Evolutionary conservation across 2,113 vertebrate genomes (phyloP), one percentile per base, ranked within the genome.

Genomic region (Probosciger aterrimus): DNA sequence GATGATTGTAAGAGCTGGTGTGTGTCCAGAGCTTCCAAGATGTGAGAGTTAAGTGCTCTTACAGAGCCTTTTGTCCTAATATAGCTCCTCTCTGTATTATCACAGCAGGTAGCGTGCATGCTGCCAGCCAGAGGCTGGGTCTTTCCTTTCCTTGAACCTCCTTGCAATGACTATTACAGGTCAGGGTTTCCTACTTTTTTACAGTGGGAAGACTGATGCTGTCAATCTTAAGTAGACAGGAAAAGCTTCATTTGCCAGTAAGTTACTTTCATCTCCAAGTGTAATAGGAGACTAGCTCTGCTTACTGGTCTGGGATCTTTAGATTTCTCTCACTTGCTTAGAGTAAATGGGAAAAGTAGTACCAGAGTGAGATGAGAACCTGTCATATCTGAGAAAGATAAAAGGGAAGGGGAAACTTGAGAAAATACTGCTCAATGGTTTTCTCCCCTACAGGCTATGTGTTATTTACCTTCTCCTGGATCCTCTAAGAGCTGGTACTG

Each of bases 391-490:
- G 52, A 20, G 55, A 69, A 82, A 62, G 59, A 77, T 80, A 59
- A 92, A 93, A 84, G 37, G 44, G 27, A 93, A 65, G 31, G 14
- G 35, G 24, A 87, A 80, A 68, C 27, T 64, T 10, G 1, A 46
- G 37, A 85, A 92, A 89, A 85, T 84, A 17, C 47, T 64, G 80
- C 8, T 64, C 70, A 64, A 53, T 80, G 77, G 11, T 96, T 73
- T 77, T 83, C 18, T 89, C 19, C 55, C 83, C 77, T 82, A 20
- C 39, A 57, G 83, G 39, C 80, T 94, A 10, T 1, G 0, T 90
- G 60, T 81, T 93, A 86, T 74, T 95, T 96, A 84, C 84, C 69
- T 91, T 88, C 41, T 75, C 22, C 62, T 59, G 41, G 55, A 77
- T 83, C 69, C 62, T 92, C 43, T 37, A 82, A 68, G 55, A 92